These are phyloP conservation scores for Trididemnum clinides DNA, from an alignment of 23 tunicate genomes.

Conservation along the genomic window DNA sequence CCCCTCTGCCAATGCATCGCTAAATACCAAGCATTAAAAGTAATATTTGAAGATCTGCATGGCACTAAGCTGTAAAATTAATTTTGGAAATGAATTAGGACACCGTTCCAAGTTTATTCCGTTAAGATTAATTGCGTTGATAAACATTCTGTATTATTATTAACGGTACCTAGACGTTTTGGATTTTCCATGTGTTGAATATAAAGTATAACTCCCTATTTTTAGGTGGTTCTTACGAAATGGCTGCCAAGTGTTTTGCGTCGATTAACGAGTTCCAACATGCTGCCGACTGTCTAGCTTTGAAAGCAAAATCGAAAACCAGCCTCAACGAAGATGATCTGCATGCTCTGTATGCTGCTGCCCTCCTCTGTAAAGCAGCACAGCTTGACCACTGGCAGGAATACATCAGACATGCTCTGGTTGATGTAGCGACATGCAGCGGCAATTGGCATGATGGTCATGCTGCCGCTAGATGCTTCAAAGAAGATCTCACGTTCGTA, in stretches of 20 bases:
- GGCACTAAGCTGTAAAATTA: too few relatives aligned
- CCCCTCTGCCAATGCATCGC: too few relatives aligned
- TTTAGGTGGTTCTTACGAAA: slow-evolving; percentile 67
- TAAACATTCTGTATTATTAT: too few relatives aligned
- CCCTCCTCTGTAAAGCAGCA: slow-evolving; percentile 32
- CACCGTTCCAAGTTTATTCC: too few relatives aligned
- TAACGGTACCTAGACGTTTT: too few relatives aligned
- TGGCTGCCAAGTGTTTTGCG: slow-evolving; percentile 90
- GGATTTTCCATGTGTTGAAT: too few relatives aligned
- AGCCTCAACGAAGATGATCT: slow-evolving; percentile 51
- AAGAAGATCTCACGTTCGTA: background rate
- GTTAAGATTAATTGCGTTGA: too few relatives aligned
- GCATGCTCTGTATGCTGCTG: slow-evolving; percentile 57
- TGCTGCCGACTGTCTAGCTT: slow-evolving; percentile 56
- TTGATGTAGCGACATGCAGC: slow-evolving; percentile 47
- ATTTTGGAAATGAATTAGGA: too few relatives aligned
- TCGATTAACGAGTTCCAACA: slow-evolving; percentile 52
- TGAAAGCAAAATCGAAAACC: slow-evolving; percentile 44
- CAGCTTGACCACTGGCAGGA: slow-evolving; percentile 1
- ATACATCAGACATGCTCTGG: slow-evolving; percentile 43
- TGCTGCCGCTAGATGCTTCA: slow-evolving; percentile 31
- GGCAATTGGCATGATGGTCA: slow-evolving; percentile 66
- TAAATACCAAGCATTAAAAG: too few relatives aligned
- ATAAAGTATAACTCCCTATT: background rate
- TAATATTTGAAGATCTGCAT: too few relatives aligned